phyloP scores from a whole-genome alignment of 2,113 vertebrate genomes.

The Sula dactylatra region DNA sequence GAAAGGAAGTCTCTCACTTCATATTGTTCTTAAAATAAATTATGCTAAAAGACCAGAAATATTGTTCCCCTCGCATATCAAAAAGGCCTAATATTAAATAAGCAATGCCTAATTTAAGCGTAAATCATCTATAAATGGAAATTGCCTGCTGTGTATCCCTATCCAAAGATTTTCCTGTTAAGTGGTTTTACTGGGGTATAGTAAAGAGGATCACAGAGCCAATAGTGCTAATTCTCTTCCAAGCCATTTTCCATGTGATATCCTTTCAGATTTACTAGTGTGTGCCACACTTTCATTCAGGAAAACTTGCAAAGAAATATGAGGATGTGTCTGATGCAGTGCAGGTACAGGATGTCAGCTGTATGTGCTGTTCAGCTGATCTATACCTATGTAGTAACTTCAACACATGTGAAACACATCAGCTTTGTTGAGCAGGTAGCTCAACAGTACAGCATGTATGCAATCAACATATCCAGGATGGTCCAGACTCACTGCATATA shows the following conservation, averaged over 20 bases:
- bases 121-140: not conserved
- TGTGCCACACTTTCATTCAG: not conserved
- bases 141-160: not conserved
- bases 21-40: not conserved
- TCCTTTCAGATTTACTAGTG: not conserved
- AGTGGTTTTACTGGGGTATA: not conserved
- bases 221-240: not conserved
- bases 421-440: not conserved
- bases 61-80: not conserved
- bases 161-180: not conserved
- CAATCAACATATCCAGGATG: not conserved
- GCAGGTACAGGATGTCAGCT: not conserved
- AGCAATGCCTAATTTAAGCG: not conserved
- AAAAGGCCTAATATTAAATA: not conserved
- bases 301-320: not conserved
- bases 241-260: not conserved
- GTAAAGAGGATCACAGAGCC: not conserved
- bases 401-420: not conserved
- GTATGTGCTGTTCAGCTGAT: not conserved
- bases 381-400: not conserved
- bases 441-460: not conserved
- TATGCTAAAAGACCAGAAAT: not conserved
- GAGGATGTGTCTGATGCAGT: not conserved
- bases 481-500: not conserved
- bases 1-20: not conserved